These are phyloP conservation scores for Lynx canadensis DNA, from an alignment of 2,113 vertebrate genomes.

Conservation along the genomic window DNA sequence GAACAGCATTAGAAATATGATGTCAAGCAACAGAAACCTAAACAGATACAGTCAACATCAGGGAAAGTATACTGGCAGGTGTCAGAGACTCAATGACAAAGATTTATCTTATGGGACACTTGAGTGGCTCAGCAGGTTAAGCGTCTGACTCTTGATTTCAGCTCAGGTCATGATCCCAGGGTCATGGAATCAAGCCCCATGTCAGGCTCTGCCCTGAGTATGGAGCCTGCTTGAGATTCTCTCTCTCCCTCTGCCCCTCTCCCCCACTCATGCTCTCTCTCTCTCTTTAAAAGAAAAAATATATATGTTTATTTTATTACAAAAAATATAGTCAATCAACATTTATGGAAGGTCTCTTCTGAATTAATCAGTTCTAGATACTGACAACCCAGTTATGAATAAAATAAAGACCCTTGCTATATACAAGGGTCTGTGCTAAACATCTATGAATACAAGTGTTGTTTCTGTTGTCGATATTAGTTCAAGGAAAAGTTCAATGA, in stretches of 20 bases:
- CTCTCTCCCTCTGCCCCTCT: no score
- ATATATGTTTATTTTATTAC: no score
- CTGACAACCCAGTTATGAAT: conserved; percentile 1
- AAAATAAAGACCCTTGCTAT: not conserved
- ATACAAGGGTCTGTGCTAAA: conserved; percentile 37
- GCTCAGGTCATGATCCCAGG: no score
- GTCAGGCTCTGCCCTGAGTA: no score
- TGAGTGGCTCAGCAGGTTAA: no score
- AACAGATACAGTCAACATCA: not conserved
- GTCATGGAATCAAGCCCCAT: no score
- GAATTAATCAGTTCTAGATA: conserved; percentile 25
- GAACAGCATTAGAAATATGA: not conserved
- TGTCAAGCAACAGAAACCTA: not conserved
- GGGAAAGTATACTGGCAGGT: not conserved
- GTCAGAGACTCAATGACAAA: conserved; percentile 17
- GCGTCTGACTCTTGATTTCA: no score
- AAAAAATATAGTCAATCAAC: not conserved
- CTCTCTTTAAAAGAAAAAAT: no score
- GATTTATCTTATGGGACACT: not conserved
- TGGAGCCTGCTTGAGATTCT: no score
- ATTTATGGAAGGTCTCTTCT: not conserved
- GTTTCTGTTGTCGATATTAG: not conserved
- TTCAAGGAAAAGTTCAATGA: conserved; percentile 32
- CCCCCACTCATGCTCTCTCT: no score
- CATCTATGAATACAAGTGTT: conserved; percentile 40